phyloP scores from a whole-genome alignment of 2,797 vertebrate species.

The Gymnocypris eckloni region DNA sequence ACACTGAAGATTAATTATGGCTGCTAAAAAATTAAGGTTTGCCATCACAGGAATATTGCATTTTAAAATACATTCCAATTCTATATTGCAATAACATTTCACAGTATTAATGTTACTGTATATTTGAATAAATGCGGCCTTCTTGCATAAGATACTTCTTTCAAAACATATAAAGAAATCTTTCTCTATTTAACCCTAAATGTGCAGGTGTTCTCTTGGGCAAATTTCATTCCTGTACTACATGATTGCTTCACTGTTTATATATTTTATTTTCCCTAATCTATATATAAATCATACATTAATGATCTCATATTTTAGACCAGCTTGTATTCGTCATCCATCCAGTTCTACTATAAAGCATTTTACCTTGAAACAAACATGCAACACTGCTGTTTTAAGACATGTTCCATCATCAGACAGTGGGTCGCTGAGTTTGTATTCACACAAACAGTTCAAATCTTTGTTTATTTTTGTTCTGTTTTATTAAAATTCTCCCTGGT shows the following conservation, averaged over 20 bases:
- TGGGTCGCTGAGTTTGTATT: neutral
- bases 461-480: constrained; percentile 18
- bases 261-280: no score
- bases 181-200: no score
- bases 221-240: no score
- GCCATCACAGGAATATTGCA: neutral
- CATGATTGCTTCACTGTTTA: no score
- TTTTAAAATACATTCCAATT: neutral
- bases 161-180: neutral
- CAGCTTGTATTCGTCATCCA: no score
- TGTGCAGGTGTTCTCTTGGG: no score
- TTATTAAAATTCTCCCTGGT: neutral
- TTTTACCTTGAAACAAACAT: neutral
- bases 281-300: neutral
- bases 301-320: no score
- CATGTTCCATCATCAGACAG: neutral
- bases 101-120: neutral
- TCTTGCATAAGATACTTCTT: neutral
- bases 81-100: neutral
- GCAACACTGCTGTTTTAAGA: no score
- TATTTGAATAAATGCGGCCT: neutral
- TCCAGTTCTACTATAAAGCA: neutral
- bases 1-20: neutral
- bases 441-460: neutral
- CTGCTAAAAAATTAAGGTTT: constrained; percentile 1